Evolutionary conservation across 2,888 invertebrate genomes (phyloP).

Genomic region (Polymixis flavicincta): DNA sequence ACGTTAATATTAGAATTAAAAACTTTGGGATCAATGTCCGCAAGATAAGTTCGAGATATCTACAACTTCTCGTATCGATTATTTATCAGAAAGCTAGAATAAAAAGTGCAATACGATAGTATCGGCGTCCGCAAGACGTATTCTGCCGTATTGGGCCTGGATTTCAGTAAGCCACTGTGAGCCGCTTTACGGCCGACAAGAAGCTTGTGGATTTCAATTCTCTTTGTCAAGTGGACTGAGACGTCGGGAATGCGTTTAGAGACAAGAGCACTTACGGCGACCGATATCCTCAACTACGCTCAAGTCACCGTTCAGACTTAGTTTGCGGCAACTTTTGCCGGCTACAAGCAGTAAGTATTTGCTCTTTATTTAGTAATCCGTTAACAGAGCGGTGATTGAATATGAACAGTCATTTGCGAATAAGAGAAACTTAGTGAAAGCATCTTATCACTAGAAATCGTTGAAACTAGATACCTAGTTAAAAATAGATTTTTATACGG

Average conservation of each 20-base stretch:
- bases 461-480: constrained; percentile 43
- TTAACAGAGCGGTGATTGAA: constrained; percentile 28
- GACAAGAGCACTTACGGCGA: constrained; percentile 77
- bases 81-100: constrained; percentile 12
- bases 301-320: constrained; percentile 66
- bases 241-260: constrained; percentile 79
- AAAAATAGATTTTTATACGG: constrained; percentile 35
- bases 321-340: constrained; percentile 63
- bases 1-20: background rate
- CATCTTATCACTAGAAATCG: constrained; percentile 58
- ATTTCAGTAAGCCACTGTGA: constrained; percentile 76
- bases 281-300: constrained; percentile 76
- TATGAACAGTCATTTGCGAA: constrained; percentile 49
- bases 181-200: constrained; percentile 77
- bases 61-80: constrained; percentile 13
- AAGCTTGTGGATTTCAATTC: constrained; percentile 82
- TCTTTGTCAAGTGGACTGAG: constrained; percentile 79
- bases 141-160: constrained; percentile 58
- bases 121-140: constrained; percentile 25
- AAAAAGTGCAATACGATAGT: constrained; percentile 42
- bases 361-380: constrained; percentile 55
- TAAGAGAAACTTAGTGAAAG: constrained; percentile 66
- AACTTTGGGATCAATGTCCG: background rate
- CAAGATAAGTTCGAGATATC: background rate
- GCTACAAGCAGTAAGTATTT: constrained; percentile 45